Percentiles rank a stretch among this genome's conserved stretches.
Evolutionary conservation across 2,797 vertebrate species (phyloP).

Genomic region (Darevskia mixta): DNA sequence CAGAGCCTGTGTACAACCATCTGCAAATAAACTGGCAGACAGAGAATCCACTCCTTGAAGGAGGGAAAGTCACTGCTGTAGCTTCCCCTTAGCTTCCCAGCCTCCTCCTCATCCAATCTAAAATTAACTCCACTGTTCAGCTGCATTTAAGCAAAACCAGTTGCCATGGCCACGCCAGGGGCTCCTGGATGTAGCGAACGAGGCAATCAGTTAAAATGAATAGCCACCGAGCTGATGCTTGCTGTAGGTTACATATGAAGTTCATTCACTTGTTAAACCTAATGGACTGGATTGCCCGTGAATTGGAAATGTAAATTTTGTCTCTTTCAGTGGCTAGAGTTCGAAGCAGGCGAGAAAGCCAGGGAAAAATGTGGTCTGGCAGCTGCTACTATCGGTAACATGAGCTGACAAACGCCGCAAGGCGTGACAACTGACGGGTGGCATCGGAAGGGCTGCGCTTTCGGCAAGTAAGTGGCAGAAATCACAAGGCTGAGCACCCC

Average conservation of each 20-base stretch:
- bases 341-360: constrained; percentile 48
- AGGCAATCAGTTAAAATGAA: constrained; percentile 68
- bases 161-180: constrained; percentile 77
- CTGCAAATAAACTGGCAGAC: constrained; percentile 12
- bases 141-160: constrained; percentile 71
- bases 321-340: constrained; percentile 38
- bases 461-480: constrained; percentile 39
- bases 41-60: constrained; percentile 13
- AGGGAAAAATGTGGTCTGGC: constrained; percentile 50
- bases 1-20: neutral
- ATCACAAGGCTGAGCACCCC: constrained; percentile 24
- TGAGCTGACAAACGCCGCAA: constrained; percentile 3
- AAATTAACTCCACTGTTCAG: constrained; percentile 74
- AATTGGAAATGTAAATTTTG: constrained; percentile 64
- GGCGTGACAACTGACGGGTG: constrained; percentile 48
- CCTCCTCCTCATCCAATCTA: constrained; percentile 70
- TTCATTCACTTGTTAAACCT: constrained; percentile 72
- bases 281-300: constrained; percentile 67
- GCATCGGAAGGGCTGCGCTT: constrained; percentile 21
- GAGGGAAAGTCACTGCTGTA: constrained; percentile 35
- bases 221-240: constrained; percentile 63
- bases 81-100: constrained; percentile 58
- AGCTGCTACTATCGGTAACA: constrained; percentile 34
- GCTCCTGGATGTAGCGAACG: constrained; percentile 61
- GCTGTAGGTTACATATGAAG: constrained; percentile 64